Conservation (phyloP, 2,113 vertebrate genomes). For the Orthonyx spaldingii region DNA sequence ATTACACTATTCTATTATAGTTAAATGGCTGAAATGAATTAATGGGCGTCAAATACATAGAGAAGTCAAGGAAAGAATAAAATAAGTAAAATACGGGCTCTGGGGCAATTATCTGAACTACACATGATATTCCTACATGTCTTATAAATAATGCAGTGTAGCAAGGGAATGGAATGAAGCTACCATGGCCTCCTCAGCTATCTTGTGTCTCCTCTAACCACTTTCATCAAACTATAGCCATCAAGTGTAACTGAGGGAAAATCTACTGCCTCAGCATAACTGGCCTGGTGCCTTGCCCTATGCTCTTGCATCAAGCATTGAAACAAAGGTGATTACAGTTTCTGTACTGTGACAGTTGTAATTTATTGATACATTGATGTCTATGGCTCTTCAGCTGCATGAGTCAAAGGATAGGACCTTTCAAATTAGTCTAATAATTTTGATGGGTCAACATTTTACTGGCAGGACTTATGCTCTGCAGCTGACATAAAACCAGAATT, state of each 20-base stretch:
- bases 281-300: not conserved
- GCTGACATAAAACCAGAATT: not conserved
- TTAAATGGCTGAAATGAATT: not conserved
- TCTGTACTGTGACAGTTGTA: not conserved
- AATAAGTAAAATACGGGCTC: not conserved
- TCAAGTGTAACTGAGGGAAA: rapidly evolving
- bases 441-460: not conserved
- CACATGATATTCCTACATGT: rapidly evolving
- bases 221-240: too few relatives aligned
- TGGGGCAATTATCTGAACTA: not conserved
- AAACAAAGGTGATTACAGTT: not conserved
- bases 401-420: not conserved
- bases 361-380: not conserved
- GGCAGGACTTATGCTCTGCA: not conserved
- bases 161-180: not conserved
- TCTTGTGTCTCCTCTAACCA: not conserved
- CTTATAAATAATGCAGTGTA: not conserved
- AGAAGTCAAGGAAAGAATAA: not conserved
- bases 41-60: not conserved
- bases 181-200: not conserved
- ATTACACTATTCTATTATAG: not conserved
- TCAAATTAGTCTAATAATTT: not conserved
- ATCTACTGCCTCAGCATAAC: not conserved
- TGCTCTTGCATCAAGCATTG: not conserved
- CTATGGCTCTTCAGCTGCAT: not conserved